Conservation (phyloP, 2,797 vertebrate genomes). For the Notamacropus eugenii region DNA sequence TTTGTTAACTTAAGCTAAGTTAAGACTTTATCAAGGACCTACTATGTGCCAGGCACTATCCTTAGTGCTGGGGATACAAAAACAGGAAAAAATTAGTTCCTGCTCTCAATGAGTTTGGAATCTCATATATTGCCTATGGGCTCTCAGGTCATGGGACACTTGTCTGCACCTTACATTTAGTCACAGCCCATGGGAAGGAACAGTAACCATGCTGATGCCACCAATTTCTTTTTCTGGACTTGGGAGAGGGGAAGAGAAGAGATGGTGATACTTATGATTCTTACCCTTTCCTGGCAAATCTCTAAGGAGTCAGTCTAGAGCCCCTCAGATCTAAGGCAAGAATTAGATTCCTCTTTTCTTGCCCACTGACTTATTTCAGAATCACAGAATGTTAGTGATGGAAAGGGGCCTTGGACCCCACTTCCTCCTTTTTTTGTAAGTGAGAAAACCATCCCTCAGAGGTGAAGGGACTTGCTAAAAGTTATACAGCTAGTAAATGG, state of each 20-base stretch:
- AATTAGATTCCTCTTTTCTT: background rate
- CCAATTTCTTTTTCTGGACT: background rate
- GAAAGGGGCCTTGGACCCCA: background rate
- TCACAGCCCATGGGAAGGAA: background rate
- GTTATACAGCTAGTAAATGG: background rate
- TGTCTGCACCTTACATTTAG: background rate
- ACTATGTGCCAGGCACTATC: background rate
- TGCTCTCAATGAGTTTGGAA: background rate
- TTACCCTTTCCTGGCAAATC: background rate
- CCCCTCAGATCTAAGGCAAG: background rate
- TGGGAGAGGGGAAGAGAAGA: background rate
- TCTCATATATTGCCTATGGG: background rate
- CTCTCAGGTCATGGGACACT: background rate
- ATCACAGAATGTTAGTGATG: background rate
- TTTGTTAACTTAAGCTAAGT: background rate
- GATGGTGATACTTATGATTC: background rate
- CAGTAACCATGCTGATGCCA: background rate
- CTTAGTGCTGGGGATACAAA: background rate
- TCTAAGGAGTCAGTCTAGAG: background rate
- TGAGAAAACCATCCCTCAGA: background rate
- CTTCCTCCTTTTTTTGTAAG: background rate
- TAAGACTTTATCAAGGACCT: background rate
- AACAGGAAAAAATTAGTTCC: background rate
- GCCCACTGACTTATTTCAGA: background rate
- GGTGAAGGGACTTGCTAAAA: background rate